Evolutionary conservation across 2,888 invertebrate species (phyloP), one percentile per base, ranked within the genome.

Genomic region (Calliphora vomitoria): DNA sequence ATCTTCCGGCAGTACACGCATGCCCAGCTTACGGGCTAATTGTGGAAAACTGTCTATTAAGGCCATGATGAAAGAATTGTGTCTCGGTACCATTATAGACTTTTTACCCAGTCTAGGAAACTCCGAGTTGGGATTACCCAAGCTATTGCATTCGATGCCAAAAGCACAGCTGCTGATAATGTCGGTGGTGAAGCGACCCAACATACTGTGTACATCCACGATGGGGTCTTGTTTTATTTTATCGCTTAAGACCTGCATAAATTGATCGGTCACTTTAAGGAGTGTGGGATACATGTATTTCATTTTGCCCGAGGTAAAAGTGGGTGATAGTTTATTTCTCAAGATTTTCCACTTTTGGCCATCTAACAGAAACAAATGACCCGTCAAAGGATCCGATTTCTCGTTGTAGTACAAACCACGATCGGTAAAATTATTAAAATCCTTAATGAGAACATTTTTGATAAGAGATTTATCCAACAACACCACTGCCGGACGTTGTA

Each of bases 291-390:
- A 94, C 93, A 94, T 94, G 55, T 88, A 90, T 87, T 93, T 94
- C 91, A 94, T 93, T 90, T 94, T 94, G n/a, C 94, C 94, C 0
- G 93, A 92, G 0, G 94, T 94, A 87, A 94, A 94, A 0, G 94
- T 93, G 0, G 94, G 94, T 4, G 94, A 92, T 35, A 94, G 74
- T 72, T 94, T 93, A 0, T 90, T 85, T 50, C 94, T 90, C 44
- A 94, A 88, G 6, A 89, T 89, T 86, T 92, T 93, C 94, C 94
- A 94, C 13, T 83, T 82, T 6, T 53, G 35, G 6, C 93, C 94
- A 4, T 91, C 91, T 55, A 92, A 41, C 20, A 89, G 79, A 79
- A 92, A 90, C 38, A 94, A 87, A 89, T 92, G 90, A 0, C 86
- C 92, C 0, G 90, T 88, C 3, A 93, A 79, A 0, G 93, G 93